These are phyloP conservation scores for Brachionus rotundiformis DNA, from an alignment of 1,140 invertebrate species.

Conservation along the genomic window DNA sequence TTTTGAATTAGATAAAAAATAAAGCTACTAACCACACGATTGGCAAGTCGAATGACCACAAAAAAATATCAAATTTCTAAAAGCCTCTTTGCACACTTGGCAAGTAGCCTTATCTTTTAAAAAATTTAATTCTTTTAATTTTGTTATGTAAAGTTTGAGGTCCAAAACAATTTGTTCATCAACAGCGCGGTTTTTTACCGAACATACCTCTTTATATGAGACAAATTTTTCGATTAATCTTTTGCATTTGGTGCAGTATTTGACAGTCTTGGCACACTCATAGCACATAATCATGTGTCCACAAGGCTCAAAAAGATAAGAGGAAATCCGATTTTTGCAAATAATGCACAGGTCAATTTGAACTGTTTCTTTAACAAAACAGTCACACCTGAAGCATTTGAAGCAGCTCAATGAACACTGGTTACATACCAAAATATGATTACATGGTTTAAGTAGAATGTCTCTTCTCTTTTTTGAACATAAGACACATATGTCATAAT, in stretches of 20 bases:
- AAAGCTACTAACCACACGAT: slow-evolving; percentile 85
- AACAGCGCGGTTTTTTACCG: slow-evolving; percentile 70
- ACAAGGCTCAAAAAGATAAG: slow-evolving; percentile 87
- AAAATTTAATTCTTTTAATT: slow-evolving; percentile 91
- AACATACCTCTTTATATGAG: slow-evolving; percentile 80
- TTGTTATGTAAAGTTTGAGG: slow-evolving; percentile 72
- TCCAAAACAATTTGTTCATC: slow-evolving; percentile 67
- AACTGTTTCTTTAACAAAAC: slow-evolving; percentile 74
- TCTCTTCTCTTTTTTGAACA: slow-evolving; percentile 89
- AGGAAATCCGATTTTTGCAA: slow-evolving; percentile 87
- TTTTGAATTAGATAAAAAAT: neutral
- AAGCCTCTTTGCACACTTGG: slow-evolving; percentile 88
- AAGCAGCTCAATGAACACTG: slow-evolving; percentile 88
- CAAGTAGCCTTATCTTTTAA: slow-evolving; percentile 95
- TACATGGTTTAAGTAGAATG: slow-evolving; percentile 74
- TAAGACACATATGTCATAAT: slow-evolving; percentile 78
- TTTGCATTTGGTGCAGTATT: slow-evolving; percentile 91
- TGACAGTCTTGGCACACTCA: slow-evolving; percentile 86
- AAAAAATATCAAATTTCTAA: slow-evolving; percentile 94
- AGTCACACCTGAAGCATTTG: slow-evolving; percentile 89
- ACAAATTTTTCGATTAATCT: slow-evolving; percentile 73
- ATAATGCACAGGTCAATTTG: slow-evolving; percentile 86
- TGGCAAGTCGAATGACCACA: slow-evolving; percentile 96
- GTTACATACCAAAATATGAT: slow-evolving; percentile 88
- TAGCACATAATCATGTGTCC: slow-evolving; percentile 92